Conservation (phyloP, 2,888 invertebrate genomes). For the Pseudanteris insignis region DNA sequence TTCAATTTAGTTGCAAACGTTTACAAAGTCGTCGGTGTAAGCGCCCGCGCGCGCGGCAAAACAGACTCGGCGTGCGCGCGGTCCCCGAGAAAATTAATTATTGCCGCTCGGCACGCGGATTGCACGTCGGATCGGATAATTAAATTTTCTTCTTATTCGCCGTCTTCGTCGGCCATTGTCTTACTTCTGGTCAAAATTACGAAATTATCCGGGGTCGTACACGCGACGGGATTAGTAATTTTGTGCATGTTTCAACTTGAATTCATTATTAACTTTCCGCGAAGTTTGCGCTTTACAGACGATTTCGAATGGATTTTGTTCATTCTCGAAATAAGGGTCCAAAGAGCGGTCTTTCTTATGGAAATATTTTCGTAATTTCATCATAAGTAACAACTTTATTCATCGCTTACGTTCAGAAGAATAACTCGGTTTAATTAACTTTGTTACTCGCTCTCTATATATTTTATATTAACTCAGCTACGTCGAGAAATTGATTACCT, state of each 20-base stretch:
- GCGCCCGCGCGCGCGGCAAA: constrained; percentile 24
- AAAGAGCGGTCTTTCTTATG: constrained; percentile 20
- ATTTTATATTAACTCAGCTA: constrained; percentile 11
- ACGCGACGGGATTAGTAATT: constrained; percentile 40
- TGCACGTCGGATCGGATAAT: constrained; percentile 54
- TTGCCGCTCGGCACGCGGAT: constrained; percentile 48
- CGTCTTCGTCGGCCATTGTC: constrained; percentile 37
- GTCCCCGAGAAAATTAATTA: constrained; percentile 52
- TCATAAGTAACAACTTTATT: constrained; percentile 16
- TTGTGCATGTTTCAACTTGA: constrained; percentile 33
- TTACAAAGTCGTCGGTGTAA: constrained; percentile 36
- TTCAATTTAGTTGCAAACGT: constrained; percentile 46
- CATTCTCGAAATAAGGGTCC: constrained; percentile 18
- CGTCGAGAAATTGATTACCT: constrained; percentile 2
- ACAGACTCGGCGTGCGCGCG: constrained; percentile 29
- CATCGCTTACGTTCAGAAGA: constrained; percentile 12
- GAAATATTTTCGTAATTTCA: constrained; percentile 20
- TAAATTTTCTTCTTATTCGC: constrained; percentile 51
- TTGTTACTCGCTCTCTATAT: constrained; percentile 5
- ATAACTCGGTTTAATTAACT: constrained; percentile 16
- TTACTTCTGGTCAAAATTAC: constrained; percentile 39
- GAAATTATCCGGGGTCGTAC: constrained; percentile 32
- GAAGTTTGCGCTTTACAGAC: constrained; percentile 24
- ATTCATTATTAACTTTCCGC: constrained; percentile 32
- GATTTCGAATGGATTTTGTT: constrained; percentile 32